Conservation (phyloP, 1,140 invertebrate species). For the Apolygus lucorum region DNA sequence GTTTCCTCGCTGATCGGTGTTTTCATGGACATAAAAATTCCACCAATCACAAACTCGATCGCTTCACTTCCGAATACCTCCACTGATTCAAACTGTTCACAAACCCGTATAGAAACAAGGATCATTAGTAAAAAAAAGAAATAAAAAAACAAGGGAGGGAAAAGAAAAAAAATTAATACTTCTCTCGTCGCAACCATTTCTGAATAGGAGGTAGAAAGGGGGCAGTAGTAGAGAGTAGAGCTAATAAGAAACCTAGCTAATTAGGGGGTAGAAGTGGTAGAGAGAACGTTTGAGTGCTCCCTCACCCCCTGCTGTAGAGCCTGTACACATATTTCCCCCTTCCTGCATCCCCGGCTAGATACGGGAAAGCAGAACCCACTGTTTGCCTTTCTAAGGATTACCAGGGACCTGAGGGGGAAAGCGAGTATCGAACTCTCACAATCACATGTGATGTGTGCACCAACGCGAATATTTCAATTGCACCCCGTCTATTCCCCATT, state of each 20-base stretch:
- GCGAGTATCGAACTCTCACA: neutral
- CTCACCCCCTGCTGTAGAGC: neutral
- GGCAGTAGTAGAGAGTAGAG: neutral
- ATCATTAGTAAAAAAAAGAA: too few species aligned
- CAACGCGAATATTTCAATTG: slow-evolving; percentile 18
- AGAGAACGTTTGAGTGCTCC: neutral
- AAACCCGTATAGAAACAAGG: too few species aligned
- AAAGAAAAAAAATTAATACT: too few species aligned
- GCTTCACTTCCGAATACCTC: too few species aligned
- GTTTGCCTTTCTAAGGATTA: slow-evolving; percentile 21
- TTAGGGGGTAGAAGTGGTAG: neutral
- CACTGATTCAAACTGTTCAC: too few species aligned
- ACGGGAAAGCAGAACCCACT: neutral
- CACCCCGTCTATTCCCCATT: neutral
- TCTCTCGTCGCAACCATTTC: too few species aligned
- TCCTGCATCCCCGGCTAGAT: too few species aligned
- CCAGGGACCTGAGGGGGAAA: neutral
- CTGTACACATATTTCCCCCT: neutral
- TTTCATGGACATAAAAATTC: too few species aligned
- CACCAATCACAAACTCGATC: too few species aligned
- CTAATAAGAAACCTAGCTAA: slow-evolving; percentile 17
- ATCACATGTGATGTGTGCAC: slow-evolving; percentile 3
- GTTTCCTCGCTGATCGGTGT: too few species aligned
- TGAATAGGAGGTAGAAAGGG: too few species aligned
- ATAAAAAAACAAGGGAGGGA: too few species aligned